These are phyloP conservation scores for Anguilla japonica DNA, from an alignment of 2,113 vertebrate species.

Conservation along the genomic window DNA sequence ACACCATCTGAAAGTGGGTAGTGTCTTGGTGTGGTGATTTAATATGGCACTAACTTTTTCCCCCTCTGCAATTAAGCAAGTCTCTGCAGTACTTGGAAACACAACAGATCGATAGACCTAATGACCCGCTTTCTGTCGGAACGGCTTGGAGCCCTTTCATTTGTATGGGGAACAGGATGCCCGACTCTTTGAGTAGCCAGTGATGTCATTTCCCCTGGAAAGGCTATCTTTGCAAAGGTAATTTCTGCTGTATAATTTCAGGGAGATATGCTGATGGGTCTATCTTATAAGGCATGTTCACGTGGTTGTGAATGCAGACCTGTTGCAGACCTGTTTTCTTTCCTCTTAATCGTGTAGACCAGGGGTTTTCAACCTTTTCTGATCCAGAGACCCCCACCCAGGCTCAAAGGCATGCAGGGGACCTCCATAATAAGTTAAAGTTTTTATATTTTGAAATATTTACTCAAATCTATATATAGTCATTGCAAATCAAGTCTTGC, in stretches of 20 bases:
- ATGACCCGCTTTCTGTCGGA: slow-evolving; percentile 45
- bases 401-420: no score
- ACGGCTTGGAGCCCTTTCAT: neutral
- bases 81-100: slow-evolving; percentile 33
- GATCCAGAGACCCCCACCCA: no score
- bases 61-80: neutral
- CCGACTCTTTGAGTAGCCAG: neutral
- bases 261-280: neutral
- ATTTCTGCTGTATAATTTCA: neutral
- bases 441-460: no score
- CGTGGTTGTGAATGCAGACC: neutral
- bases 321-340: neutral
- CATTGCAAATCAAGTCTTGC: no score
- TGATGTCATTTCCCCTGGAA: neutral
- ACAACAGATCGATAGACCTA: slow-evolving; percentile 45
- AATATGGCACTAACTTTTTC: neutral
- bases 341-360: no score
- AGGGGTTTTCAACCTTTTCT: no score
- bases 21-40: neutral
- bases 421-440: no score
- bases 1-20: neutral
- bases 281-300: neutral
- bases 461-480: no score
- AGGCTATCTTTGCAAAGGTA: neutral
- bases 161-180: neutral